Conservation (phyloP, 2,797 vertebrate genomes). For the Acipenser oxyrinchus region DNA sequence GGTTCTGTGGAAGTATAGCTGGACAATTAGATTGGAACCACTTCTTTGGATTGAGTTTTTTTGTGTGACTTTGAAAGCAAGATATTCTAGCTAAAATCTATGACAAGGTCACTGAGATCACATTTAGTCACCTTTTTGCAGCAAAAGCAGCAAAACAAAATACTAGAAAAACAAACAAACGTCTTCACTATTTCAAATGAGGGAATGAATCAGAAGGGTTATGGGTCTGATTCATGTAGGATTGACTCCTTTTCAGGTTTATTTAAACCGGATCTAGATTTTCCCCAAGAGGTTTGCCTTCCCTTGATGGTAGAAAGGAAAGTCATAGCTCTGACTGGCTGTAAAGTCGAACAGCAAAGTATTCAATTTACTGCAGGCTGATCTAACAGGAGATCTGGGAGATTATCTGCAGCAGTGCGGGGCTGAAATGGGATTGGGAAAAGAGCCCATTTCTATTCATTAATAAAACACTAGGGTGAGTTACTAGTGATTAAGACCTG, state of each 20-base stretch:
- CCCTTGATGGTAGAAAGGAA: constrained; percentile 14
- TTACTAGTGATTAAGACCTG: constrained; percentile 29
- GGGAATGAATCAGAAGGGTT: background rate
- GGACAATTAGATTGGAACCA: no score
- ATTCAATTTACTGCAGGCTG: constrained; percentile 59
- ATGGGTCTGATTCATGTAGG: background rate
- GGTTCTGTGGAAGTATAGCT: no score
- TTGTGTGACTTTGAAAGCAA: no score
- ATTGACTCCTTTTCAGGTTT: constrained; percentile 19
- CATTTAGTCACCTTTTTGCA: no score
- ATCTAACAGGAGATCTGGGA: constrained; percentile 59
- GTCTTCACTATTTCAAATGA: background rate
- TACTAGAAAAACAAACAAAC: no score
- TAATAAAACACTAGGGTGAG: constrained; percentile 15
- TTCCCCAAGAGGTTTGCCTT: constrained; percentile 11
- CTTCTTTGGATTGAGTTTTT: no score
- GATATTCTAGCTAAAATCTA: no score
- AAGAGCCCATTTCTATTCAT: background rate
- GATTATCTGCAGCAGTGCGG: constrained; percentile 45
- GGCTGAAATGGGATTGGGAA: constrained; percentile 33
- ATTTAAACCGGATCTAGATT: constrained; percentile 14
- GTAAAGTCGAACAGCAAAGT: constrained; percentile 31
- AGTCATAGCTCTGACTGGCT: constrained; percentile 32
- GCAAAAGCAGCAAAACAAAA: no score
- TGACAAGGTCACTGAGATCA: no score